Conservation (phyloP, 1,140 invertebrate species). For the Geopemphigus sp. region DNA sequence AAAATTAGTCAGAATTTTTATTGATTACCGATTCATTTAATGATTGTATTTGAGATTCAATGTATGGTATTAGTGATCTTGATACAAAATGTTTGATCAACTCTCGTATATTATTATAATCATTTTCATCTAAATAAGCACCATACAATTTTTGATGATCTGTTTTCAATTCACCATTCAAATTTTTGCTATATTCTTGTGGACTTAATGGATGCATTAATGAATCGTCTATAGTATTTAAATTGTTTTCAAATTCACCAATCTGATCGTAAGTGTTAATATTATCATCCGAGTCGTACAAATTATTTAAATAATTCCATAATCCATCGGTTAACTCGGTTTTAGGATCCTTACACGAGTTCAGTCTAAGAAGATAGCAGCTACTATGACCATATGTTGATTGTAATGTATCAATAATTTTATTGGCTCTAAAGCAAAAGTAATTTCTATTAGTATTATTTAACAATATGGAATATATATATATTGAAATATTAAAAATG, state of each 20-base stretch:
- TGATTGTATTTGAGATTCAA: constrained; percentile 80
- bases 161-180: constrained; percentile 56
- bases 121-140: constrained; percentile 71
- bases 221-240: constrained; percentile 16
- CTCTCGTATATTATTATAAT: constrained; percentile 78
- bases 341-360: constrained; percentile 62
- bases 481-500: not conserved
- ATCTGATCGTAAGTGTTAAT: not conserved
- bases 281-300: not conserved
- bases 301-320: constrained; percentile 37
- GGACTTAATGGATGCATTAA: constrained; percentile 64
- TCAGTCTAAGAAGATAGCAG: constrained; percentile 85
- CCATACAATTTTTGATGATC: constrained; percentile 60
- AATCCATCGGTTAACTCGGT: not conserved
- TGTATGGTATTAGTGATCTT: constrained; percentile 83
- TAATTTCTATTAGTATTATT: not conserved
- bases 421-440: constrained; percentile 61
- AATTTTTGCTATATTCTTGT: constrained; percentile 37
- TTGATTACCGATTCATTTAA: constrained; percentile 74
- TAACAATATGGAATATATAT: not conserved
- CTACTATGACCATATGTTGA: constrained; percentile 77
- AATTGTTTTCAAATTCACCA: constrained; percentile 38
- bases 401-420: constrained; percentile 79
- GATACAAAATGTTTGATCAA: constrained; percentile 86
- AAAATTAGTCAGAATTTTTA: not conserved